phyloP scores from a whole-genome alignment of 1,140 invertebrate species.

The Triops longicaudatus region DNA sequence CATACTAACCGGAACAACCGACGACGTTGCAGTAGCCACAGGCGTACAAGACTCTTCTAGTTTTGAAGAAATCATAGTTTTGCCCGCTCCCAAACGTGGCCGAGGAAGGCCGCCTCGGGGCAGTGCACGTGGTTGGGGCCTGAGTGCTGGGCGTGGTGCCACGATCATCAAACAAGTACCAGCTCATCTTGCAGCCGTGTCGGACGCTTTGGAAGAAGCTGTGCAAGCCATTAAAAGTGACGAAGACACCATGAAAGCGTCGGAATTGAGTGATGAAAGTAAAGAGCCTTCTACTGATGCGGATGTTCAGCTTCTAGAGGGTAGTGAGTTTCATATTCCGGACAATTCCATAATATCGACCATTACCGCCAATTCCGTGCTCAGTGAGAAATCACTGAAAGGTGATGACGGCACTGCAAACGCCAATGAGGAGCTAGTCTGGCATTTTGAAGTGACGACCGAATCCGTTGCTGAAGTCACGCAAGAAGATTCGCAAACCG shows the following conservation, averaged over 20 bases:
- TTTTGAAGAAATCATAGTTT: not conserved
- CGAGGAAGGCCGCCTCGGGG: not conserved
- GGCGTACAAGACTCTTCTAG: not conserved
- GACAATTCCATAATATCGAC: slow-evolving; percentile 7
- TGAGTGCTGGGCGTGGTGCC: not conserved
- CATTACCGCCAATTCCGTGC: not conserved
- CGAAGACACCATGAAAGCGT: not conserved
- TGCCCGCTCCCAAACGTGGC: not conserved
- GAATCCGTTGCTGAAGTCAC: not conserved
- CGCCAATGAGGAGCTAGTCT: not conserved
- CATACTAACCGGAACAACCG: not conserved
- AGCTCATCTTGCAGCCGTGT: not conserved
- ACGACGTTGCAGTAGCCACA: not conserved
- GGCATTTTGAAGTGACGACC: not conserved
- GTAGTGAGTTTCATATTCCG: not conserved
- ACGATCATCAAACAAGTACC: not conserved
- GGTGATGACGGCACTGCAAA: not conserved
- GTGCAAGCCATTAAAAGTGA: not conserved
- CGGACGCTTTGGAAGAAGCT: not conserved
- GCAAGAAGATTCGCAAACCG: slow-evolving; percentile 5
- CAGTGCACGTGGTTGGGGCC: not conserved
- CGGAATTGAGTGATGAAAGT: not conserved
- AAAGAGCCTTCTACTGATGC: not conserved
- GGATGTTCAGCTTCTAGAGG: not conserved
- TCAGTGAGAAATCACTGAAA: not conserved